Evolutionary conservation across 2,888 invertebrate genomes (phyloP), one percentile per base, ranked within the genome.

Genomic region (Metacarcinus magister): DNA sequence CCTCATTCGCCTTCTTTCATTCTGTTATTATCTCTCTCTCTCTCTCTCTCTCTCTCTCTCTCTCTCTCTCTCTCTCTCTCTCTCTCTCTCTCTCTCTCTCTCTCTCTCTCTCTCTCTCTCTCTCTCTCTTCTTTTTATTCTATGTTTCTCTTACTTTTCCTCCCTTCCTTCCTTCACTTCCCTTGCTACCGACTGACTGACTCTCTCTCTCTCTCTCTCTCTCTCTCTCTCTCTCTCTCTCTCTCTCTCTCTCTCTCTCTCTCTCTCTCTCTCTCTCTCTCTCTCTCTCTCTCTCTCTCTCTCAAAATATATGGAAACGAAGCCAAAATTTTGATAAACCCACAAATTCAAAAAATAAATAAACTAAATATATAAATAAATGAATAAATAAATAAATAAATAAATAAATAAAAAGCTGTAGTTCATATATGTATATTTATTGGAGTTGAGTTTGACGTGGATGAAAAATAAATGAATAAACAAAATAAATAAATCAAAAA

Each of bases 91-190:
- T 54, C 54, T 54, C 54, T 54, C 54, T 54, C 54, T 90, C 28
- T 90, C 90, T 90, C 28, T 90, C 90, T 90, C 28, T 90, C 90
- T 90, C 28, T 90, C 39, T 90, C 90, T 10, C 90, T 39, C 39
- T 39, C 39, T 39, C 39, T 39, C 39, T 39, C 39, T 32, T 82
- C n/a, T n/a, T n/a, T n/a, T n/a, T 82, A 82, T 2, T 13, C 8
- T 82, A 82, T 13, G 32, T 28, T 13, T 82, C 19, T 7, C 19
- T 10, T 0, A 23, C 43, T 82, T 8, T 82, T 82, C n/a, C 32
- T 82, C 19, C 8, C 28, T 32, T 39, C n/a, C 43, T 91, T 91
- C n/a, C 7, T 39, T 8, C 19, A 3, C 28, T 13, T 82, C 13
- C 28, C 28, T 13, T n/a, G n/a, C n/a, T n/a, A n/a, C n/a, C n/a